Base-by-base conservation (phyloP, 2,888 invertebrate species). In the Lissocephala sabroskyi region DNA sequence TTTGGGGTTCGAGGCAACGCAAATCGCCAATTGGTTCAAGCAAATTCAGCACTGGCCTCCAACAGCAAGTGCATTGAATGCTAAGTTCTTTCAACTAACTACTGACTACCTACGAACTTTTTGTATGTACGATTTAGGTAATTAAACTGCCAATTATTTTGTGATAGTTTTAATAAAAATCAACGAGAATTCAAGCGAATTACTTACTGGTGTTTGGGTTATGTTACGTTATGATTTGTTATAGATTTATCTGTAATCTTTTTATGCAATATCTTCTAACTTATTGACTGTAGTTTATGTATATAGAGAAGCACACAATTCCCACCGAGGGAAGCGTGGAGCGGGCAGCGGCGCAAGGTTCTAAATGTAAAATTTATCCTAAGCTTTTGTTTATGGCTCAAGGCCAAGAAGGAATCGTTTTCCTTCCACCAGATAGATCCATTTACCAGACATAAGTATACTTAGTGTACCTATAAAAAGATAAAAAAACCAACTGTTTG, bases 111-210 rank as follows among this genome's bases (percentile, higher is more conserved):
- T 23, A 23, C 3, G 23, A 23, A 23, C 3, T 23, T 23, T 23
- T 23, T 23, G n/a, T n/a, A n/a, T n/a, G n/a, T n/a, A n/a, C n/a
- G n/a, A 32, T 1, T 48, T 46, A 45, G 51, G 53, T 63, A 73
- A 67, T 68, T 68, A 66, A 75, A 77, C 79, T 79, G 79, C 79
- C 79, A 79, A 79, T 79, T 71, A 66, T 68, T 70, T 65, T 74
- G 78, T 80, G 78, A 79, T 78, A 71, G 79, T 67, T 75, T 75
- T 78, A 50, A 76, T 60, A 67, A 44, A 66, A 29, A 55, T 39
- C 10, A 29, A 29, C 16, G 10, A 40, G 11, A 42, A 42, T 30
- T 19, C 11, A 33, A 35, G 10, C 10, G 16, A 35, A 35, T 16
- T 16, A 35, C 5, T 16, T 68, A 56, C 45, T 53, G 68, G 68